Evolutionary conservation across 2,888 invertebrate genomes (phyloP).

Genomic region (Ceraclea dissimilis): DNA sequence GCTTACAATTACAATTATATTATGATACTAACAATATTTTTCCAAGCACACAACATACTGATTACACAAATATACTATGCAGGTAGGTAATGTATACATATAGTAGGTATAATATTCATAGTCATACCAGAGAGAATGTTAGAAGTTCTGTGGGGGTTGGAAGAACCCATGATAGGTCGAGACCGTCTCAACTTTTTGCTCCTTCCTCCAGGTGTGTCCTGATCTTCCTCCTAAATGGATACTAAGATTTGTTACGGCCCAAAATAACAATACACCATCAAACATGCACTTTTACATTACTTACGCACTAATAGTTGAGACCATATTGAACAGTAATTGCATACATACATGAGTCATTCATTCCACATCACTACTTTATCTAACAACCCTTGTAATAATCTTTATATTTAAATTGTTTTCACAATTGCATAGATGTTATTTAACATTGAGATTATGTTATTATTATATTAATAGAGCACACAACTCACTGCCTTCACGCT

Average conservation of each 20-base stretch:
- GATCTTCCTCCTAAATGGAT: constrained; percentile 25
- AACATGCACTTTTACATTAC: constrained; percentile 1
- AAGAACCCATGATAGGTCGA: constrained; percentile 19
- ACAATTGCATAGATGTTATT: too few species aligned
- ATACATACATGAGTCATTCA: too few species aligned
- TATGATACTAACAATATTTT: constrained; percentile 21
- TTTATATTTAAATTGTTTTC: too few species aligned
- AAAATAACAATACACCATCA: neutral
- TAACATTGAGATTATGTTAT: too few species aligned
- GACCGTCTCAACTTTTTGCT: constrained; percentile 20
- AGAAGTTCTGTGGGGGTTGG: constrained; percentile 20
- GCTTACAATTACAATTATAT: too few species aligned
- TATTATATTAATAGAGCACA: too few species aligned
- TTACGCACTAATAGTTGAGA: neutral
- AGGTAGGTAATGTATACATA: too few species aligned
- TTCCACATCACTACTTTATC: too few species aligned
- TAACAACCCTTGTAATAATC: too few species aligned
- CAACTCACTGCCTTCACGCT: too few species aligned
- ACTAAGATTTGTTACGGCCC: constrained; percentile 18
- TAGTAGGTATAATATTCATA: too few species aligned
- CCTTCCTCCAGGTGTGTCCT: constrained; percentile 17
- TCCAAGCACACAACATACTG: constrained; percentile 25
- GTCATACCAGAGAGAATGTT: constrained; percentile 28
- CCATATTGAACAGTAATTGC: too few species aligned
- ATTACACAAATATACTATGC: neutral